Conservation (phyloP, 2,113 vertebrate species). For the Cryptotis parvus region DNA sequence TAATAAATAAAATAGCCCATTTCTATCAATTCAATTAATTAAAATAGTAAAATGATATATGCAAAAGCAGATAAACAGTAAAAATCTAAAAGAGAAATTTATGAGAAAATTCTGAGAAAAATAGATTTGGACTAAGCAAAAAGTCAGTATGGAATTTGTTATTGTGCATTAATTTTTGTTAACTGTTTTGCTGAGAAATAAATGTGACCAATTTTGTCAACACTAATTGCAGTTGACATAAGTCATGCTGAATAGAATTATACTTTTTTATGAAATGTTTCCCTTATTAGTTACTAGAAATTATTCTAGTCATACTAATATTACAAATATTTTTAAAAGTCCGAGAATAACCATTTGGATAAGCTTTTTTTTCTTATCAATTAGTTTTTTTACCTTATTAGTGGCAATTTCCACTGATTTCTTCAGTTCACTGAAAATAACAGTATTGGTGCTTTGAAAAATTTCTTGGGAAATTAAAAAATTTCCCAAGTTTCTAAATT, state of each 20-base stretch:
- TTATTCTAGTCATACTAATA: slow-evolving; percentile 45
- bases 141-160: slow-evolving; percentile 15
- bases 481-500: no score
- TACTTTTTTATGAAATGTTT: slow-evolving; percentile 60
- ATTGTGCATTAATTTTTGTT: slow-evolving; percentile 44
- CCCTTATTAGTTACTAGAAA: slow-evolving; percentile 55
- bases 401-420: no score
- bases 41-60: slow-evolving; percentile 27
- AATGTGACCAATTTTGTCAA: slow-evolving; percentile 51
- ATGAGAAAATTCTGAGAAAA: no score
- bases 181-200: slow-evolving; percentile 61
- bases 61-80: neutral
- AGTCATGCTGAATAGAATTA: slow-evolving; percentile 46
- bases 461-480: no score
- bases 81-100: neutral
- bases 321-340: neutral
- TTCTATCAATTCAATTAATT: slow-evolving; percentile 7
- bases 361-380: no score
- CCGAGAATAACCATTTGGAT: no score
- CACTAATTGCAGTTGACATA: slow-evolving; percentile 38
- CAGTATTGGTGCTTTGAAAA: no score
- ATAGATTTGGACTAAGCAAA: slow-evolving; percentile 8
- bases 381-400: no score
- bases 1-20: slow-evolving; percentile 27
- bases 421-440: no score